These are phyloP conservation scores for Vireo altiloquus DNA, from an alignment of 2,113 vertebrate species.

Conservation along the genomic window DNA sequence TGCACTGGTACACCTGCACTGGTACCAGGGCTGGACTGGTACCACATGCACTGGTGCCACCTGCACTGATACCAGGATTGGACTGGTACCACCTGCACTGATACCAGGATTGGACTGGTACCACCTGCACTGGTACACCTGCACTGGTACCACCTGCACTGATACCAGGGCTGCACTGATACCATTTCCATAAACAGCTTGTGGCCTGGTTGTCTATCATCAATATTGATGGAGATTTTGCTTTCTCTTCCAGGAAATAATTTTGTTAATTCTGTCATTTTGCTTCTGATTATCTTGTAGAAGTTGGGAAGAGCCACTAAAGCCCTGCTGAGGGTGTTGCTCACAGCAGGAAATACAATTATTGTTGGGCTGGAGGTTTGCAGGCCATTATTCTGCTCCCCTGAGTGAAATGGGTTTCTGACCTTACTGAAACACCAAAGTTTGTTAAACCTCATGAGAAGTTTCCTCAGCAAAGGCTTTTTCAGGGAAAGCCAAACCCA, in stretches of 20 bases:
- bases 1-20: too few species aligned
- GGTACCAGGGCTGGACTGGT: too few species aligned
- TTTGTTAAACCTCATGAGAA: neutral
- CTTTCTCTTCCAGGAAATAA: neutral
- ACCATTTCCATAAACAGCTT: neutral
- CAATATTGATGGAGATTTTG: neutral
- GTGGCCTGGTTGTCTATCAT: neutral
- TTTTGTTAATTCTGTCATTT: neutral
- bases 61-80: too few species aligned
- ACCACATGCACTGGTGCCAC: too few species aligned
- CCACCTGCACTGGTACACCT: too few species aligned
- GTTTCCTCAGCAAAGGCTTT: neutral
- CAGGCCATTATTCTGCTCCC: accelerated
- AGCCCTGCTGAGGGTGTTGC: neutral
- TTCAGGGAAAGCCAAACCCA: neutral
- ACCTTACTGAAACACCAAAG: neutral
- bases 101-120: too few species aligned
- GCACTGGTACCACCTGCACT: too few species aligned
- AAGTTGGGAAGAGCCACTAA: neutral
- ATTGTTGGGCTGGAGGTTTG: neutral
- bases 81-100: too few species aligned
- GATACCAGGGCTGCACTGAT: neutral
- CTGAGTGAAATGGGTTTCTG: neutral
- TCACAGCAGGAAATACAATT: neutral
- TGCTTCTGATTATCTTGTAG: neutral